A percentile compares a stretch with the other conserved stretches of the same genome.
Evolutionary conservation across 2,113 vertebrate genomes (phyloP).

Genomic region (Coreoperca whiteheadi): DNA sequence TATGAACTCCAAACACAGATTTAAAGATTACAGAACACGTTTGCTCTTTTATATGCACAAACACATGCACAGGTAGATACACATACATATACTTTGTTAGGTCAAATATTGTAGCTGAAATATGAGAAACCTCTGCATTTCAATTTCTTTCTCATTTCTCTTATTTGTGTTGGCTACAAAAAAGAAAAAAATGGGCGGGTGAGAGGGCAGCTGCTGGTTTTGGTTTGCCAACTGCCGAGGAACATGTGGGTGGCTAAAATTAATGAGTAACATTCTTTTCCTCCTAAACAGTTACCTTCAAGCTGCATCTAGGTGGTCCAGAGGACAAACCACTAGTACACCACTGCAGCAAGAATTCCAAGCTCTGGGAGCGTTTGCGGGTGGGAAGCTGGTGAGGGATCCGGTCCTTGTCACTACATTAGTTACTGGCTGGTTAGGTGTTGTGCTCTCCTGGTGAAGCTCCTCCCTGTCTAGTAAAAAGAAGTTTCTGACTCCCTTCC

Average conservation of each 20-base stretch:
- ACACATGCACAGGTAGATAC: neutral
- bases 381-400: neutral
- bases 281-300: neutral
- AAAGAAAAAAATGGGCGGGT: neutral
- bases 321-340: neutral
- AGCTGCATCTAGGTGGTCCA: constrained; percentile 7
- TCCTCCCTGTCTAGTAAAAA: neutral
- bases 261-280: neutral
- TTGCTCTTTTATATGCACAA: neutral
- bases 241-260: constrained; percentile 13
- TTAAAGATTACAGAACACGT: constrained; percentile 11
- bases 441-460: neutral
- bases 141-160: neutral
- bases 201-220: constrained; percentile 7
- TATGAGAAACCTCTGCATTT: neutral
- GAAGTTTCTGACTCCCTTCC: neutral
- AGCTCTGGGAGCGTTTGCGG: neutral
- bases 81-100: neutral
- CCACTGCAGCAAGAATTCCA: neutral
- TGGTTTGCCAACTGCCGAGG: neutral
- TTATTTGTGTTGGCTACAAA: neutral
- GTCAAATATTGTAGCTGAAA: neutral
- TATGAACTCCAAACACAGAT: neutral
- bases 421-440: neutral
- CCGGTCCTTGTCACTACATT: neutral